Conservation (phyloP, 2,113 vertebrate species). For the cattle (Bos taurus) region DNA sequence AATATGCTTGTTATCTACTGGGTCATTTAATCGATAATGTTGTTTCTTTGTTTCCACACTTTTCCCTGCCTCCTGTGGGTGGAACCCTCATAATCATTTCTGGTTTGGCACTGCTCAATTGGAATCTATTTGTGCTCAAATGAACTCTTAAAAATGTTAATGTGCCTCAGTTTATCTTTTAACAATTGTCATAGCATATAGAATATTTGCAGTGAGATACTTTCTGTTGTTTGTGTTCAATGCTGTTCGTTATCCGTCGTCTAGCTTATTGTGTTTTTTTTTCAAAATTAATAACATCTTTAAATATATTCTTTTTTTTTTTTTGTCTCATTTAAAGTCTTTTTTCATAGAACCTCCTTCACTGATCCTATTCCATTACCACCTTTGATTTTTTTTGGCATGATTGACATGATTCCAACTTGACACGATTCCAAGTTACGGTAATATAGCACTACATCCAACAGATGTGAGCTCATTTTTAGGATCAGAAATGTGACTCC, state of each 20-base stretch:
- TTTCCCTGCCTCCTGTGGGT: neutral
- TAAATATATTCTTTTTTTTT: neutral
- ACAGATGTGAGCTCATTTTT: slow-evolving; percentile 44
- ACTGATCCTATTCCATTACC: neutral
- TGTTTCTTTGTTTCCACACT: neutral
- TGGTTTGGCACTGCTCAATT: neutral
- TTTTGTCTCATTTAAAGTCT: neutral
- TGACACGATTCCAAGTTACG: slow-evolving; percentile 43
- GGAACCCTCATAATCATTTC: neutral
- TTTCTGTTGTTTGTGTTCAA: neutral
- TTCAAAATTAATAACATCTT: neutral
- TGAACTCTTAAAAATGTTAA: neutral
- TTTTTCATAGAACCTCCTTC: neutral
- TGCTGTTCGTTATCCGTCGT: neutral
- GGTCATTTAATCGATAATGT: neutral
- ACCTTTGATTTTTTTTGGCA: neutral
- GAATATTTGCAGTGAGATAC: neutral
- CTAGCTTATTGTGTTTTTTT: neutral
- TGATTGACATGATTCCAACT: neutral
- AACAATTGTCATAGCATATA: neutral
- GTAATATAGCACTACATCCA: slow-evolving; percentile 34
- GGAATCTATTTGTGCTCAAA: neutral
- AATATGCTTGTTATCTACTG: neutral
- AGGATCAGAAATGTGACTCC: slow-evolving; percentile 33
- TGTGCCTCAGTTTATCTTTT: neutral